Conservation (phyloP, 2,797 vertebrate genomes). For the Sebastes itinus region DNA sequence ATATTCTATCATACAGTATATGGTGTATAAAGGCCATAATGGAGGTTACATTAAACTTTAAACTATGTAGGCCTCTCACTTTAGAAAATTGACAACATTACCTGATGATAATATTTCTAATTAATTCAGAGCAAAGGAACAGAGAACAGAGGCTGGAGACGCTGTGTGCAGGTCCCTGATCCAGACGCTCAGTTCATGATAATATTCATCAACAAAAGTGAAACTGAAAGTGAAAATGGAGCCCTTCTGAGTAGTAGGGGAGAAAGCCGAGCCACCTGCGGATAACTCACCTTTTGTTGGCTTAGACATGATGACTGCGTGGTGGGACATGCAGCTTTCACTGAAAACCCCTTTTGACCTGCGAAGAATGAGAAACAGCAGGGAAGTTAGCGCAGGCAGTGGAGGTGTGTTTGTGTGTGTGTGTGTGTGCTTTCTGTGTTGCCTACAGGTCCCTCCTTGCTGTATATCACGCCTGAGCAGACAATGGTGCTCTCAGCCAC, state of each 20-base stretch:
- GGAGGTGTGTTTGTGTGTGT: neutral
- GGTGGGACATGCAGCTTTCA: neutral
- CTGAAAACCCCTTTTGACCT: conserved; percentile 43
- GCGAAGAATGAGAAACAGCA: conserved; percentile 25
- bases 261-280: neutral
- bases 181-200: neutral
- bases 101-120: neutral
- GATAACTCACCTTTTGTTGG: conserved; percentile 52
- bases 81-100: neutral
- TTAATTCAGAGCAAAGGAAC: neutral
- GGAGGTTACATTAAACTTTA: neutral
- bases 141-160: neutral
- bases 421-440: neutral
- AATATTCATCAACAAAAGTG: neutral
- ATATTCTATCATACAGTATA: neutral
- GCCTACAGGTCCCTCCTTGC: neutral
- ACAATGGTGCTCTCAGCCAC: neutral
- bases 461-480: neutral
- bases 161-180: neutral
- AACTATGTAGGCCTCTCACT: neutral
- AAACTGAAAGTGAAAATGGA: conserved; percentile 28
- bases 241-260: neutral
- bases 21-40: neutral
- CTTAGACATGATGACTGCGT: conserved; percentile 40
- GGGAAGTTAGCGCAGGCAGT: neutral